These are phyloP conservation scores for Suricata suricatta DNA, from an alignment of 2,113 vertebrate species.

Conservation along the genomic window DNA sequence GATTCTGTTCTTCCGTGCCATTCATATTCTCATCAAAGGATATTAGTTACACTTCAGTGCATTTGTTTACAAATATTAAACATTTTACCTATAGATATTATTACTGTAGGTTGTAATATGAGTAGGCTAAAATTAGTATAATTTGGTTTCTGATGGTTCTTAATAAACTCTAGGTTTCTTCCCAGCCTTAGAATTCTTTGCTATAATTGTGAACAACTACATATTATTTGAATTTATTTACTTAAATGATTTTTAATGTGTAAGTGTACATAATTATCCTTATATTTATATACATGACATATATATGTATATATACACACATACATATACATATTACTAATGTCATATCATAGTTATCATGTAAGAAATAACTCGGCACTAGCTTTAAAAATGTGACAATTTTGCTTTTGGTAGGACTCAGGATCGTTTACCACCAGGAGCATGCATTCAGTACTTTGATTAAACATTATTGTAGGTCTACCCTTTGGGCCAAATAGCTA, in stretches of 20 bases:
- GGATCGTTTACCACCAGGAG: not conserved
- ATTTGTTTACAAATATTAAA: not conserved
- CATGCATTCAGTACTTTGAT: not conserved
- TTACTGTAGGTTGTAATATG: not conserved
- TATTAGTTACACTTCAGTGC: not conserved
- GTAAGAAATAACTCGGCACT: not conserved
- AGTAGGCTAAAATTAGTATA: not conserved
- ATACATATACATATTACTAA: not conserved
- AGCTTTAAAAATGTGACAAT: not conserved
- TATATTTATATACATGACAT: not conserved
- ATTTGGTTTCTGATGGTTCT: not conserved
- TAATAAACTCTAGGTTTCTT: not conserved
- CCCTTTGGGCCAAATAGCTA: not conserved
- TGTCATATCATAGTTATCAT: not conserved
- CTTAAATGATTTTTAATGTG: slow-evolving; percentile 18
- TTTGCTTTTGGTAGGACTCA: not conserved
- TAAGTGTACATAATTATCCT: not conserved
- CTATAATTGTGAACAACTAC: not conserved
- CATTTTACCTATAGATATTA: not conserved
- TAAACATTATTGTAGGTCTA: not conserved
- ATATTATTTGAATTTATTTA: slow-evolving; percentile 11
- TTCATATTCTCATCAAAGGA: not conserved
- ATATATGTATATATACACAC: not conserved
- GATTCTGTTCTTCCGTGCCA: not conserved
- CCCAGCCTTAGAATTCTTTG: not conserved